Evolutionary conservation across 1,140 invertebrate genomes (phyloP), one percentile per base, ranked within the genome.

Genomic region (Vanessa tameamea): DNA sequence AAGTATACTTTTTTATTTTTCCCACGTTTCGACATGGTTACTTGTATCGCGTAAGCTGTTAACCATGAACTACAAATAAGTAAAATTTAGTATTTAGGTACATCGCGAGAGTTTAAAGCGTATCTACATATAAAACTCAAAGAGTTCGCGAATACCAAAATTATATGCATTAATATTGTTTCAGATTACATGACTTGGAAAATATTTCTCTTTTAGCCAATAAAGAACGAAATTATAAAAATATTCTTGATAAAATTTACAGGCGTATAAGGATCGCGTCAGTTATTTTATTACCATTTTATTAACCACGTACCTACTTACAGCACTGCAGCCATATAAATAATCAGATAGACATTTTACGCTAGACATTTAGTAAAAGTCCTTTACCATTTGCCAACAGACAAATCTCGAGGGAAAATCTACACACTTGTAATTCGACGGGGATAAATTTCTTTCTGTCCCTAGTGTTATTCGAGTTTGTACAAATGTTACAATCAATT

Each of bases 351-450:
- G 31, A 55, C 31, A 37, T 23, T 20, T 55, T 69, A 69, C 37
- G 53, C 31, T 9, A 15, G 59, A 47, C 67, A 59, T 69, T 69
- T 59, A 69, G 47, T 59, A 69, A 69, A 68, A 69, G 59, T 69
- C 67, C 67, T 59, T 47, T 47, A 47, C 67, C 57, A 69, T 59
- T 59, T 61, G 26, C 9, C 67, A 43, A 59, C 37, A 31, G 53
- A 51, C 43, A 69, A 59, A 47, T 47, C 67, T 26, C 55, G 13
- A 48, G 55, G 67, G 67, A 69, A 57, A 59, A 61, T 15, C 26
- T n/a, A 47, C 53, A 15, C 67, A 53, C 7, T 69, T 55, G 53
- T 69, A 59, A 69, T 16, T 20, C 55, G 20, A 31, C 55, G 37
- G 47, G 57, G 47, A 69, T 61, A 57, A 43, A 69, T 69, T 59